Conservation (phyloP, 2,797 vertebrate species). For the Siniperca obscura region DNA sequence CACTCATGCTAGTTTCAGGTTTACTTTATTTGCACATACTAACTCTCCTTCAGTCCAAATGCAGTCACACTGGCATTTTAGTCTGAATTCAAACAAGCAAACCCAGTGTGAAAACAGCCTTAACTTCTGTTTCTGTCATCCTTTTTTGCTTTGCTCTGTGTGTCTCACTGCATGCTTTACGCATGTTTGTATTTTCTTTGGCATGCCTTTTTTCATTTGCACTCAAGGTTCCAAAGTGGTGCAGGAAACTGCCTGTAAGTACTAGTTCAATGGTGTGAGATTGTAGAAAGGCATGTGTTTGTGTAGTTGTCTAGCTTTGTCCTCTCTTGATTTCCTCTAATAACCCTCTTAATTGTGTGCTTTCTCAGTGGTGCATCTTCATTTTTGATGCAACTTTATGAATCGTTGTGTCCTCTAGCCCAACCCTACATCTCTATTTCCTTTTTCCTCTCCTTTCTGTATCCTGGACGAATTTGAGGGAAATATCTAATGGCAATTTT, state of each 20-base stretch:
- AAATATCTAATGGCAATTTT: background rate
- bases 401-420: background rate
- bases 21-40: background rate
- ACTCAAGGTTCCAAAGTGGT: conserved; percentile 96
- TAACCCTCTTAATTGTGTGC: conserved; percentile 42
- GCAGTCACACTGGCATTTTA: background rate
- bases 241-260: conserved; percentile 99
- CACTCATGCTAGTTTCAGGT: rapidly evolving
- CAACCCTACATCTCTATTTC: background rate
- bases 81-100: conserved; percentile 26
- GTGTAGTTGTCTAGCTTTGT: conserved; percentile 28
- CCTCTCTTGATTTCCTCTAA: conserved; percentile 18
- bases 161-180: conserved; percentile 58
- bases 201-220: conserved; percentile 84
- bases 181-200: conserved; percentile 82
- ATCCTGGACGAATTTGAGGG: background rate
- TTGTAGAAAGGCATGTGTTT: conserved; percentile 27
- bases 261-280: conserved; percentile 63
- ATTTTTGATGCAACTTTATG: background rate
- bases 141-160: conserved; percentile 7
- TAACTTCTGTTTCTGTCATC: background rate
- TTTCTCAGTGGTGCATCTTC: conserved; percentile 12
- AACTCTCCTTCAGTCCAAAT: background rate
- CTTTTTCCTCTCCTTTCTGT: background rate
- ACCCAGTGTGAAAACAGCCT: background rate